Evolutionary conservation across 2,113 vertebrate species (phyloP), one percentile per base, ranked within the genome.

Genomic region (Ammodytes dubius): DNA sequence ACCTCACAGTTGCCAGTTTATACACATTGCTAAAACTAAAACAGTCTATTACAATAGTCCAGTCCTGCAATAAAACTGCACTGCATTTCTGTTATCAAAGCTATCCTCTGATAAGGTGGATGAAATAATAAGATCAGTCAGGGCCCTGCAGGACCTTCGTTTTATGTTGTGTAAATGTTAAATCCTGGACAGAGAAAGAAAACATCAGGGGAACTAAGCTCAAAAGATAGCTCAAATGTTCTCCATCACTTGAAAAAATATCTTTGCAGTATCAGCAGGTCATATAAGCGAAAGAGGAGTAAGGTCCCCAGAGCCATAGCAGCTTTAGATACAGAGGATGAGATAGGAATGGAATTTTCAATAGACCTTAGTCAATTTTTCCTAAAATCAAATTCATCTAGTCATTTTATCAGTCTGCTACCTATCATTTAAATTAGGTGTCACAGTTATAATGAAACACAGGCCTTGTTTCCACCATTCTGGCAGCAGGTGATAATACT

Each of bases 401-500:
- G 59, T 39, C 13, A 40, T 74, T 67, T 27, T 40, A 9, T 46
- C 35, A 53, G 10, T 42, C 13, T 75, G n/a, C 0, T 53, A 13
- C 27, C 27, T 53, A 17, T 54, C 27, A 27, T 60, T 74, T 53
- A 35, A 17, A 7, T 54, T 27, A 27, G 27, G 8, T 11, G 2
- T 75, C 47, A 49, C n/a, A 50, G 15, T 58, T 43, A 54, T 17
- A 9, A 3, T 3, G 60, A 47, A 54, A 47, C 39, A 58, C 42
- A 63, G 54, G 54, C 2, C 15, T 53, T 8, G 52, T 35, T 74
- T 81, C 19, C 61, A 47, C 42, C 4, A 13, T 50, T 40, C 5
- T 13, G 42, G 76, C 46, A 65, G 59, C 15, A 27, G 27, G 27
- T 69, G 40, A 47, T 72, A 58, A 65, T 67, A 17, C 17, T 42